Evolutionary conservation across 2,888 invertebrate genomes (phyloP).

Genomic region (Biston stratarius): DNA sequence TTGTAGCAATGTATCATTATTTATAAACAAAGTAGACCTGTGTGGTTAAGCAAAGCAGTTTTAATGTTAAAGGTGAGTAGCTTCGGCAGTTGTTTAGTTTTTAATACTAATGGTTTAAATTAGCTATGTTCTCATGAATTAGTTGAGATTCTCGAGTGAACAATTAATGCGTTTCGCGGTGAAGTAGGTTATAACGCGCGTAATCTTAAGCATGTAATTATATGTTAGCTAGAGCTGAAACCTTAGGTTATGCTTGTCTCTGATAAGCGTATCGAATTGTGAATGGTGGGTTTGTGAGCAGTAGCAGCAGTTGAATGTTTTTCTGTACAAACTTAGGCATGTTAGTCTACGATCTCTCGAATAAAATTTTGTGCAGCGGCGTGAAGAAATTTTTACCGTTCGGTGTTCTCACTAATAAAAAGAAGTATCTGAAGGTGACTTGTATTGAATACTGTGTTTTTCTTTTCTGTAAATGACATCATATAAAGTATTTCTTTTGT

Average conservation of each 20-base stretch:
- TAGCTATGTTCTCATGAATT: slow-evolving; percentile 1
- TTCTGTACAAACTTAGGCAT: not conserved
- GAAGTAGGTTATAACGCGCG: not conserved
- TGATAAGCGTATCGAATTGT: not conserved
- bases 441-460: slow-evolving; percentile 17
- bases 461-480: not conserved
- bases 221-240: too few relatives aligned
- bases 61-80: slow-evolving; percentile 1
- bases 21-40: not conserved
- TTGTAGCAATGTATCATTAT: not conserved
- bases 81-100: not conserved
- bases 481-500: not conserved
- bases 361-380: slow-evolving; percentile 21
- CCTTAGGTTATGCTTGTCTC: not conserved
- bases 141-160: not conserved
- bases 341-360: slow-evolving; percentile 1
- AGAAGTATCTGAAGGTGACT: slow-evolving; percentile 3
- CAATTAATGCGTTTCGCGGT: not conserved
- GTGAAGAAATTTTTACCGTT: slow-evolving; percentile 16
- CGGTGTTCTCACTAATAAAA: slow-evolving; percentile 11
- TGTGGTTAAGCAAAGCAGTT: slow-evolving; percentile 8
- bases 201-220: slow-evolving; percentile 11
- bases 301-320: not conserved
- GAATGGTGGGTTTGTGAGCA: slow-evolving; percentile 16
- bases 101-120: not conserved